Evolutionary conservation across 2,113 vertebrate species (phyloP).

Genomic region (Noturus placidus): DNA sequence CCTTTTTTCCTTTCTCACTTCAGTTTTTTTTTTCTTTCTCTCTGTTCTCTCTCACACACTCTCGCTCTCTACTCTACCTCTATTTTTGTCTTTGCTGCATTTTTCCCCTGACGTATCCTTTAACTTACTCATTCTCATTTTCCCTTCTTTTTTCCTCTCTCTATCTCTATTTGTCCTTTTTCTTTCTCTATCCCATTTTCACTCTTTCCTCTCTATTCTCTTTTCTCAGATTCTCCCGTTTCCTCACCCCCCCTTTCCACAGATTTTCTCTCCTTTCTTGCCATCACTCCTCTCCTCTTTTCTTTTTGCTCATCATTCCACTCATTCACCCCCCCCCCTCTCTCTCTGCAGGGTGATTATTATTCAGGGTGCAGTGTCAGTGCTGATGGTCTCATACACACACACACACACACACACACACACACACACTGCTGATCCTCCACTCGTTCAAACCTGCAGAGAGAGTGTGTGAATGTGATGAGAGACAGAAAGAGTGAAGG

Average conservation of each 20-base stretch:
- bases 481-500: constrained; percentile 18
- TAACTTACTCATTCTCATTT: neutral
- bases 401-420: constrained; percentile 45
- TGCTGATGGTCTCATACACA: constrained; percentile 43
- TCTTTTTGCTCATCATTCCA: neutral
- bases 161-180: neutral
- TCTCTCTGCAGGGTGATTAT: constrained; percentile 56
- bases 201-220: too few relatives aligned
- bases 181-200: neutral
- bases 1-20: neutral
- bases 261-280: too few relatives aligned
- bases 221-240: too few relatives aligned
- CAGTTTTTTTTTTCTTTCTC: neutral
- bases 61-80: neutral
- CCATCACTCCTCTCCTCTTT: neutral
- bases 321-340: constrained; percentile 1
- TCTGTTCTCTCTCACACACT: too few relatives aligned
- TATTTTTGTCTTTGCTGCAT: neutral
- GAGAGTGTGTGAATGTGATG: constrained; percentile 17
- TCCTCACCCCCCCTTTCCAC: neutral
- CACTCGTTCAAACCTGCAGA: constrained; percentile 26
- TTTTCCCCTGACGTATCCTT: neutral
- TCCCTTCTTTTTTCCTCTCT: neutral
- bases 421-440: constrained; percentile 49
- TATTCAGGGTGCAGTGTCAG: constrained; percentile 53